Evolutionary conservation across 2,888 invertebrate species (phyloP).

Genomic region (Caenorhabditis sp.): DNA sequence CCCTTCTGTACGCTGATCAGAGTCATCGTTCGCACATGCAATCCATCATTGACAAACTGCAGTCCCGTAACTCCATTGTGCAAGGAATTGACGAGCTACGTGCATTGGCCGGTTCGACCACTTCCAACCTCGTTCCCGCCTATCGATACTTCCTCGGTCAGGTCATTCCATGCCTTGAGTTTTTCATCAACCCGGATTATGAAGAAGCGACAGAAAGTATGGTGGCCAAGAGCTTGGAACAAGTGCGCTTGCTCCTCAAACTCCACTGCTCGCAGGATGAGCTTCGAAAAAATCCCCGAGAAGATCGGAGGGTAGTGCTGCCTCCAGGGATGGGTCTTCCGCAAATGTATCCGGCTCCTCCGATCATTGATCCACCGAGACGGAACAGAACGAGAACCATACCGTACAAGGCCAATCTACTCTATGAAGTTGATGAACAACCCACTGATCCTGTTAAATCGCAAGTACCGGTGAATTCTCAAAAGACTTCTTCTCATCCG

Average conservation of each 20-base stretch:
- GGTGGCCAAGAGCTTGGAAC: constrained; percentile 11
- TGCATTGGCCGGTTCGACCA: background rate
- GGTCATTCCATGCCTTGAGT: constrained; percentile 47
- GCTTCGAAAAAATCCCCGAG: constrained; percentile 5
- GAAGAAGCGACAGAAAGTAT: constrained; percentile 4
- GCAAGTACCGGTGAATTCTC: too few relatives aligned
- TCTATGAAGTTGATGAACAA: too few relatives aligned
- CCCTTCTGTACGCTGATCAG: constrained; percentile 93
- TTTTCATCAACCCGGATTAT: constrained; percentile 31
- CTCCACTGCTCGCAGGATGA: constrained; percentile 41
- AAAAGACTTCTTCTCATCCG: too few relatives aligned
- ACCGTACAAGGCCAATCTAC: too few relatives aligned
- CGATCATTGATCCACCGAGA: too few relatives aligned
- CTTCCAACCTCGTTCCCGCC: background rate
- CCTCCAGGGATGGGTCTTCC: background rate
- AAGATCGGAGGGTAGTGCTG: constrained; percentile 9
- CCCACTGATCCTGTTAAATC: too few relatives aligned
- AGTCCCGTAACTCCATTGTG: constrained; percentile 55
- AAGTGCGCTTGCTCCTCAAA: constrained; percentile 2
- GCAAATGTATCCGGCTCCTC: background rate
- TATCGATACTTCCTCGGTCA: constrained; percentile 14
- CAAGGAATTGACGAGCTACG: constrained; percentile 60
- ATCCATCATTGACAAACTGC: constrained; percentile 80
- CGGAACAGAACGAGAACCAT: too few relatives aligned
- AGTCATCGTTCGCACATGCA: constrained; percentile 98